These are phyloP conservation scores for Cyprinodon variegatus DNA, from an alignment of 2,113 vertebrate genomes.

Conservation along the genomic window DNA sequence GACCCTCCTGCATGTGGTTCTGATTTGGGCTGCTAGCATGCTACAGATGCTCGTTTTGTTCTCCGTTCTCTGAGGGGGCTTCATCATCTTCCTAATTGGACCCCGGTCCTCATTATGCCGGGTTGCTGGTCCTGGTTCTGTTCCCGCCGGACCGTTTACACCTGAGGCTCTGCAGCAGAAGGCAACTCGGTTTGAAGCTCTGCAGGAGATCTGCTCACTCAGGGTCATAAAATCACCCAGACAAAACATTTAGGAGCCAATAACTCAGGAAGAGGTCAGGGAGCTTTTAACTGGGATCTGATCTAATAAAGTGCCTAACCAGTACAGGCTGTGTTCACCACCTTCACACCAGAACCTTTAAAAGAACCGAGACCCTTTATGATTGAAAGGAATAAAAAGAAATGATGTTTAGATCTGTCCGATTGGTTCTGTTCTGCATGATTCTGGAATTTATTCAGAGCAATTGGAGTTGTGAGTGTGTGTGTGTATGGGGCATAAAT, in stretches of 20 bases:
- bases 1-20: conserved; percentile 73
- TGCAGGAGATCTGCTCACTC: neutral
- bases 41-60: conserved; percentile 61
- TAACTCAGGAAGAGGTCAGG: neutral
- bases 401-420: no score
- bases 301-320: no score
- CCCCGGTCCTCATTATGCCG: neutral
- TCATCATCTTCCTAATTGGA: conserved; percentile 39
- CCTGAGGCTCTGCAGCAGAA: conserved; percentile 52
- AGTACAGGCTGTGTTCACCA: no score
- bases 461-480: neutral
- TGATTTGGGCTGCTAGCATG: conserved; percentile 72
- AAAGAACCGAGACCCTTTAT: neutral
- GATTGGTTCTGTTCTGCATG: neutral
- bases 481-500: neutral
- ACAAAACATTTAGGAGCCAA: neutral
- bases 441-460: neutral
- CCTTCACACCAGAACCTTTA: neutral
- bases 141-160: neutral
- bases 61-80: conserved; percentile 53
- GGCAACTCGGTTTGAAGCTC: conserved; percentile 46
- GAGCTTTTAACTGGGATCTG: neutral
- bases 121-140: neutral
- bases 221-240: neutral
- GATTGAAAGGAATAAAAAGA: neutral